Evolutionary conservation across 1,140 invertebrate genomes (phyloP).

Genomic region (Listronotus oregonensis): DNA sequence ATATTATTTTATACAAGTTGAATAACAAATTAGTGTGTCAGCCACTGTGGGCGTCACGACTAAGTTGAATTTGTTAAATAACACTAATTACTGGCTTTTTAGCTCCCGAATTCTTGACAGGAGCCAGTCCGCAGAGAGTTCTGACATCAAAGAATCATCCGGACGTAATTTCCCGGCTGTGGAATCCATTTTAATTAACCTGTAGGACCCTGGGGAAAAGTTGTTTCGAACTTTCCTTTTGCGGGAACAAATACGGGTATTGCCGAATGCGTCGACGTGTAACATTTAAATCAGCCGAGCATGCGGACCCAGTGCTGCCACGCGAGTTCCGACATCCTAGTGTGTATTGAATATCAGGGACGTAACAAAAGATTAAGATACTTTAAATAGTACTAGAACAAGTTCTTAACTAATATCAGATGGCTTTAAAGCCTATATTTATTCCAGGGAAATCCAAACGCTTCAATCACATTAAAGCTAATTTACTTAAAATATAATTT

Average conservation of each 20-base stretch:
- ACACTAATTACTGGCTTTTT: constrained; percentile 29
- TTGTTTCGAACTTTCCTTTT: constrained; percentile 31
- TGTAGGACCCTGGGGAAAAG: constrained; percentile 23
- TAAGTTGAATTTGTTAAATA: constrained; percentile 32
- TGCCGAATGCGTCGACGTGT: constrained; percentile 25
- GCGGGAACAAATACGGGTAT: constrained; percentile 28
- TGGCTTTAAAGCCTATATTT: no score
- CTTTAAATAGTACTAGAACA: no score
- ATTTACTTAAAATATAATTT: no score
- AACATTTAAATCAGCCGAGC: constrained; percentile 29
- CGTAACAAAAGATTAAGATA: no score
- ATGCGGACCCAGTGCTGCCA: no score
- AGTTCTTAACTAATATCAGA: background rate
- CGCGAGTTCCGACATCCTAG: no score
- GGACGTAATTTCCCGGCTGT: constrained; percentile 25
- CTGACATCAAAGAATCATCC: constrained; percentile 35
- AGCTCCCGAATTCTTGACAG: constrained; percentile 18
- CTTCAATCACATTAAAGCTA: no score
- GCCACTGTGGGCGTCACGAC: constrained; percentile 18
- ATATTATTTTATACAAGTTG: no score
- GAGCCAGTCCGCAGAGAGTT: constrained; percentile 18
- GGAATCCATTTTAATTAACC: constrained; percentile 37
- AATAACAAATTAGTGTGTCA: constrained; percentile 9
- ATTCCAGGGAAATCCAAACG: no score
- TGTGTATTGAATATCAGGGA: no score